Conservation (phyloP, 2,888 invertebrate genomes). For the Drosophila emarginata region DNA sequence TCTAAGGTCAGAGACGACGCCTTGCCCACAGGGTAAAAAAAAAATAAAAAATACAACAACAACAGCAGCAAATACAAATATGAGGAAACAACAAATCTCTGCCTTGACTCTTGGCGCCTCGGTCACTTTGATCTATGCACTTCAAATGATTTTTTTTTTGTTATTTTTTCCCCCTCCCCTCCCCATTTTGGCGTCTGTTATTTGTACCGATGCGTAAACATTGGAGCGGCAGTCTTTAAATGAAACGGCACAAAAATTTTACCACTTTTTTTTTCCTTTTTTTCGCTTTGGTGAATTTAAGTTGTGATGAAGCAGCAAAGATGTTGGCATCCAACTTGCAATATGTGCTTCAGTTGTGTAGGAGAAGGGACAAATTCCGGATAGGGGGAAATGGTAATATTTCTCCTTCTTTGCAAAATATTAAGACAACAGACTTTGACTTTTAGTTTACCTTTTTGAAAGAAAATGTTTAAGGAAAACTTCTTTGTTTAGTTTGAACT, state of each 20-base stretch:
- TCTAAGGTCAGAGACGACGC: constrained; percentile 63
- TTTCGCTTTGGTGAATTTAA: background rate
- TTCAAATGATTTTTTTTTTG: constrained; percentile 63
- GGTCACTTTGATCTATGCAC: constrained; percentile 75
- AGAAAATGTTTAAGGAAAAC: background rate
- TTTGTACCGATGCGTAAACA: constrained; percentile 71
- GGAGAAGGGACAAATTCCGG: background rate
- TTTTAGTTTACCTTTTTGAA: background rate
- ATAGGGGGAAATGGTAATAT: background rate
- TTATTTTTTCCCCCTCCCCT: constrained; percentile 8
- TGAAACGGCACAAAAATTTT: constrained; percentile 63
- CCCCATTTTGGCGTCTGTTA: constrained; percentile 24
- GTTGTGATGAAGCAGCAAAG: constrained; percentile 12
- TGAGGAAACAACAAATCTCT: constrained; percentile 29
- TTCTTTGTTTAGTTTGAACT: background rate
- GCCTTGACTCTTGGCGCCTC: constrained; percentile 52
- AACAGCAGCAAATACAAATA: constrained; percentile 20
- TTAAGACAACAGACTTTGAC: constrained; percentile 2
- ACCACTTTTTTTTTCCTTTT: background rate
- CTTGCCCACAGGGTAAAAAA: constrained; percentile 52
- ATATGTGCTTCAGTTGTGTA: background rate
- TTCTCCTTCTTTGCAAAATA: constrained; percentile 4
- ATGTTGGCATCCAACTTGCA: constrained; percentile 1
- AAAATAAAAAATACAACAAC: constrained; percentile 7
- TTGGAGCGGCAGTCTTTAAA: constrained; percentile 64